phyloP scores from a whole-genome alignment of 2,888 invertebrate genomes.

The Thecocarcelia acutangulata region DNA sequence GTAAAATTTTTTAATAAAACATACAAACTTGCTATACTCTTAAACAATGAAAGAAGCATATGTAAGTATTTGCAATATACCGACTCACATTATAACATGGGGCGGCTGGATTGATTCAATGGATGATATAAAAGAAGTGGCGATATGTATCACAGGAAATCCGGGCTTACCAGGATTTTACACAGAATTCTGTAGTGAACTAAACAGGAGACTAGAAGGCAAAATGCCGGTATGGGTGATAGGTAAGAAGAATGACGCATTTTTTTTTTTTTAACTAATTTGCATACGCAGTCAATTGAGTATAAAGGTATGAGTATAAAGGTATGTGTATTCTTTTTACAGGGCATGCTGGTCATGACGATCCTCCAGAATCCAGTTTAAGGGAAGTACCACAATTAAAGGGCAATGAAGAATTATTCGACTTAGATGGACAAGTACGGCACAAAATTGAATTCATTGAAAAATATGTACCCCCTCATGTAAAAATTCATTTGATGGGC shows the following conservation, averaged over 20 bases:
- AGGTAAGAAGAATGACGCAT: conserved; percentile 81
- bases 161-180: conserved; percentile 94
- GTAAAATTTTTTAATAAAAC: too few relatives aligned
- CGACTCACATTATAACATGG: conserved; percentile 88
- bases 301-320: not conserved
- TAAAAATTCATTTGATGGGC: conserved; percentile 91
- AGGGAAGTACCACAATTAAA: conserved; percentile 82
- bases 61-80: conserved; percentile 84
- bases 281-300: not conserved
- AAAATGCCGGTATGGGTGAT: conserved; percentile 90
- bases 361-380: conserved; percentile 83
- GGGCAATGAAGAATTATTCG: conserved; percentile 85
- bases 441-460: conserved; percentile 85
- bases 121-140: conserved; percentile 84
- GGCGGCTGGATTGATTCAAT: conserved; percentile 86
- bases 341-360: conserved; percentile 91
- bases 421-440: conserved; percentile 87
- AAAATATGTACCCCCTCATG: conserved; percentile 86
- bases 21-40: too few relatives aligned
- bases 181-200: conserved; percentile 85
- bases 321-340: not conserved
- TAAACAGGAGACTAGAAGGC: conserved; percentile 84
- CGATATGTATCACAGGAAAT: conserved; percentile 92
- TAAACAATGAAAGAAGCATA: conserved; percentile 79
- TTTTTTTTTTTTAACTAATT: not conserved